These are phyloP conservation scores for Remorina albescens DNA, from an alignment of 2,797 vertebrate genomes.

Conservation along the genomic window DNA sequence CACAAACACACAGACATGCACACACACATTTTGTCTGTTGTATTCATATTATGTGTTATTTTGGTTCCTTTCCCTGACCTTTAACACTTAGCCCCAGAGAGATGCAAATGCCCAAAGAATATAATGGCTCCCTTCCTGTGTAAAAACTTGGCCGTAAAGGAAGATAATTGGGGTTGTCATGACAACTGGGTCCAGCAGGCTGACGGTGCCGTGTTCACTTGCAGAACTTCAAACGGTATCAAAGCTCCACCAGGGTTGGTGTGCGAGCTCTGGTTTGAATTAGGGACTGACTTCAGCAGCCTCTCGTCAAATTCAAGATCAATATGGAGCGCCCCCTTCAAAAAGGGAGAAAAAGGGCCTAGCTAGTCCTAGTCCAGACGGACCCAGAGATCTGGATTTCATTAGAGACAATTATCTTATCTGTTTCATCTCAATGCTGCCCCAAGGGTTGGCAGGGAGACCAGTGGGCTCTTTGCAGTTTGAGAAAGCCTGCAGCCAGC, in stretches of 20 bases:
- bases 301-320: slow-evolving; percentile 97
- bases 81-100: slow-evolving; percentile 95
- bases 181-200: slow-evolving; percentile 94
- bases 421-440: slow-evolving; percentile 99
- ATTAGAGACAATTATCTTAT: slow-evolving; percentile 99
- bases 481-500: slow-evolving; percentile 90
- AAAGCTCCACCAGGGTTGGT: slow-evolving; percentile 90
- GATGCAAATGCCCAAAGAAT: slow-evolving; percentile 96
- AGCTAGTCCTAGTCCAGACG: slow-evolving; percentile 81
- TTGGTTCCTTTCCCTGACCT: slow-evolving; percentile 93
- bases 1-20: slow-evolving; percentile 46
- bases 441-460: slow-evolving; percentile 95
- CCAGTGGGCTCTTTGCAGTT: slow-evolving; percentile 92
- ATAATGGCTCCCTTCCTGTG: slow-evolving; percentile 99
- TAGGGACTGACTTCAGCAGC: slow-evolving; percentile 93
- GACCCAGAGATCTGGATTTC: slow-evolving; percentile 96
- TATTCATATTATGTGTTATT: slow-evolving; percentile 78
- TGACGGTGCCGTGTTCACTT: slow-evolving; percentile 92
- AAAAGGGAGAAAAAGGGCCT: slow-evolving; percentile 54
- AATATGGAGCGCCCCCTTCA: slow-evolving; percentile 81
- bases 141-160: slow-evolving; percentile 97
- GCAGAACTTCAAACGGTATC: slow-evolving; percentile 98
- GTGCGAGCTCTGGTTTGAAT: slow-evolving; percentile 96
- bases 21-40: slow-evolving; percentile 42
- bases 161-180: slow-evolving; percentile 99